Percentiles rank a stretch among this genome's conserved stretches.
phyloP scores from a whole-genome alignment of 2,888 invertebrate species.

The Netelia virgata region DNA sequence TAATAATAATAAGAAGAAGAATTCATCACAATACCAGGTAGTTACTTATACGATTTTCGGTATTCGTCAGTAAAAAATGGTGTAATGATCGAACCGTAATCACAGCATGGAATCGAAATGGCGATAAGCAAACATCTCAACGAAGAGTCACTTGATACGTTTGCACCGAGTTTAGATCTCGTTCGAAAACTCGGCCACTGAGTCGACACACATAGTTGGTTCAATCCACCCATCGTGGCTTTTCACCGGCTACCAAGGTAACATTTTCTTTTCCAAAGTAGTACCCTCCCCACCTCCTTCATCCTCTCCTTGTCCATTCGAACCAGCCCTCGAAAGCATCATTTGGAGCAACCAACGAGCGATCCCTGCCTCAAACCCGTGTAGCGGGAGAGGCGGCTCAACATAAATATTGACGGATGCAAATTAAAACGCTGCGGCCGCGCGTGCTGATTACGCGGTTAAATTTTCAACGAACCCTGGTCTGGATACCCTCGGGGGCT shows the following conservation, averaged over 20 bases:
- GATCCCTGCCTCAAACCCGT: conserved; percentile 21
- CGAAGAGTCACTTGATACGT: not conserved
- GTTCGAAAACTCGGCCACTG: conserved; percentile 41
- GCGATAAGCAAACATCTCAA: conserved; percentile 12
- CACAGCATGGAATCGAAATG: not conserved
- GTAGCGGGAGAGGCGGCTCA: conserved; percentile 42
- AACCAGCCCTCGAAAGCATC: not conserved
- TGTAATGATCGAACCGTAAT: too few species aligned
- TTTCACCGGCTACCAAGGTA: conserved; percentile 9
- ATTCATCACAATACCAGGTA: too few species aligned
- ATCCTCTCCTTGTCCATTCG: not conserved
- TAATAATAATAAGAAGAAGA: too few species aligned
- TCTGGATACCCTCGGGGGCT: conserved; percentile 55
- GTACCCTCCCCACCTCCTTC: not conserved
- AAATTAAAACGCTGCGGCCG: conserved; percentile 70
- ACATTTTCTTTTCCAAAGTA: conserved; percentile 40
- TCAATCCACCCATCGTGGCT: conserved; percentile 47
- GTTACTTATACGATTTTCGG: too few species aligned
- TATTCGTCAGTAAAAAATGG: too few species aligned
- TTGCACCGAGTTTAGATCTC: conserved; percentile 57
- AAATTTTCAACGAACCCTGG: conserved; percentile 68
- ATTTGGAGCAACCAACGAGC: conserved; percentile 42
- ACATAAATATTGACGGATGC: conserved; percentile 72
- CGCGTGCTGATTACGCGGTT: conserved; percentile 72
- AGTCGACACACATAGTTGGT: conserved; percentile 28